Evolutionary conservation across 1,140 invertebrate species (phyloP).

Genomic region (Periplaneta americana): DNA sequence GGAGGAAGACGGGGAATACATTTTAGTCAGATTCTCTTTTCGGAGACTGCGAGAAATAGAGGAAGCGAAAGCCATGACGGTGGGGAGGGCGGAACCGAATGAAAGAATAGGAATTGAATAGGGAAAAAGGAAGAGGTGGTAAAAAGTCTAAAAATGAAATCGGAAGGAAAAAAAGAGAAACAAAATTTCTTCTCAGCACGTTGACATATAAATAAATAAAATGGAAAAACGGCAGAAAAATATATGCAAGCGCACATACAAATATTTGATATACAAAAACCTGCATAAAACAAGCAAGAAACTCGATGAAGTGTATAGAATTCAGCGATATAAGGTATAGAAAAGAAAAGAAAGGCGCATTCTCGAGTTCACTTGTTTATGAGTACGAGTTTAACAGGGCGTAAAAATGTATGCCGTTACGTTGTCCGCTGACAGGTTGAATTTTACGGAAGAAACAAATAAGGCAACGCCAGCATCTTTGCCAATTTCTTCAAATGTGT

Average conservation of each 20-base stretch:
- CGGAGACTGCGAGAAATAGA: neutral
- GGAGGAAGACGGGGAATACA: neutral
- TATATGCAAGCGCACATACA: neutral
- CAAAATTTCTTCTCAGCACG: neutral
- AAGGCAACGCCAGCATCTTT: no score
- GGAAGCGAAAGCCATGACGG: neutral
- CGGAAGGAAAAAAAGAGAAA: neutral
- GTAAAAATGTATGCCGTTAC: neutral
- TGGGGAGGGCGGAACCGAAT: neutral
- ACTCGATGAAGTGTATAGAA: neutral
- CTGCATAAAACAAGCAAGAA: neutral
- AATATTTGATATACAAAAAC: neutral
- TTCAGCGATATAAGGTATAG: no score
- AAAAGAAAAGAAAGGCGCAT: neutral
- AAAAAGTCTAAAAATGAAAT: neutral
- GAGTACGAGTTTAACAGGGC: no score
- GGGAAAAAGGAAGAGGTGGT: neutral
- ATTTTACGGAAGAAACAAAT: no score
- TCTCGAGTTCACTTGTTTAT: neutral
- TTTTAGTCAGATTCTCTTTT: neutral
- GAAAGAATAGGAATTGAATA: neutral
- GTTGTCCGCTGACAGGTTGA: no score
- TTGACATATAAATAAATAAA: neutral
- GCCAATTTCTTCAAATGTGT: no score
- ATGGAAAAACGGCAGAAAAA: no score